Conservation (phyloP, 1,140 invertebrate species). For the Zaprionus ghesquierei region DNA sequence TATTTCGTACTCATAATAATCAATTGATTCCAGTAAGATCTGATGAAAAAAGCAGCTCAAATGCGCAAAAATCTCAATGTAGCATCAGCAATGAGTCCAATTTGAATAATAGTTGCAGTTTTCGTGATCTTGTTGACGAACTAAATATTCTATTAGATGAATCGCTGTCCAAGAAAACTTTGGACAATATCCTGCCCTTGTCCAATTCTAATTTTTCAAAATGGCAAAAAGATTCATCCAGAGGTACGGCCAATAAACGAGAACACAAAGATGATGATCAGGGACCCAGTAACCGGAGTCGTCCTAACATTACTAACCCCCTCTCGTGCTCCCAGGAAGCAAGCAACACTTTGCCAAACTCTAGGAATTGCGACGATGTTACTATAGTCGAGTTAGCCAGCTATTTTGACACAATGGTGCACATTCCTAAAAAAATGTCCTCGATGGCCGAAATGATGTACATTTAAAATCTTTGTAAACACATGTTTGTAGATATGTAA, state of each 20-base stretch:
- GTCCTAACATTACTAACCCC: slow-evolving; percentile 28
- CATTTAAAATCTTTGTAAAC: slow-evolving; percentile 84
- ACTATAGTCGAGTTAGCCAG: slow-evolving; percentile 95
- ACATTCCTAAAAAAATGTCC: slow-evolving; percentile 98
- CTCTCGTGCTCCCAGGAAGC: slow-evolving; percentile 86
- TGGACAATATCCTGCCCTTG: slow-evolving; percentile 15
- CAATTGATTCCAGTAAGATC: slow-evolving; percentile 12
- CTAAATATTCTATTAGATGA: slow-evolving; percentile 59
- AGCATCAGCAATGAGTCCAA: slow-evolving; percentile 21
- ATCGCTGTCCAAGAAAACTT: slow-evolving; percentile 35
- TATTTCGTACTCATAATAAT: slow-evolving; percentile 14
- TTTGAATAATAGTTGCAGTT: slow-evolving; percentile 38
- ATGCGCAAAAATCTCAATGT: slow-evolving; percentile 19
- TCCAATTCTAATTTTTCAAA: slow-evolving; percentile 46
- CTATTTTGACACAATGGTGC: slow-evolving; percentile 95
- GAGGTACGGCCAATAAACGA: neutral
- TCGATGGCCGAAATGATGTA: slow-evolving; percentile 99
- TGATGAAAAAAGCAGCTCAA: slow-evolving; percentile 29
- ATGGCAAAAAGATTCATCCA: slow-evolving; percentile 23
- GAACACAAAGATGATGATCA: neutral
- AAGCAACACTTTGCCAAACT: slow-evolving; percentile 83
- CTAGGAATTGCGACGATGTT: slow-evolving; percentile 86
- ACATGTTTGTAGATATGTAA: neutral
- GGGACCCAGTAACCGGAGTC: slow-evolving; percentile 8
- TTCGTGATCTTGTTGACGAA: slow-evolving; percentile 65